A percentile compares a stretch with the other conserved stretches of the same genome.
Conservation (phyloP, 2,888 invertebrate genomes). For the Gari tellinella region DNA sequence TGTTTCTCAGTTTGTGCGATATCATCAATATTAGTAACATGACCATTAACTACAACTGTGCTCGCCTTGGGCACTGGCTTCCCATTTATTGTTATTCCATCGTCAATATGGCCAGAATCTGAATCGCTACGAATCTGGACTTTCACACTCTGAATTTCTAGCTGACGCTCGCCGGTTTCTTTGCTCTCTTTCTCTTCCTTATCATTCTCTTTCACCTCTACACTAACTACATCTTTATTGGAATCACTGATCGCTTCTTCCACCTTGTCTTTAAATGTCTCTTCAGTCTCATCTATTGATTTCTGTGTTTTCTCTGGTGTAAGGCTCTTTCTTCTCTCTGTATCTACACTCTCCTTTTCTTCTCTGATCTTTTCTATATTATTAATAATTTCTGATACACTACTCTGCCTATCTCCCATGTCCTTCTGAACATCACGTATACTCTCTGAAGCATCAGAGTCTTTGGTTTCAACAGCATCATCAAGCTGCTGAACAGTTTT, state of each 20-base stretch:
- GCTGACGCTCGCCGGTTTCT: slow-evolving; percentile 28
- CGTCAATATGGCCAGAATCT: slow-evolving; percentile 40
- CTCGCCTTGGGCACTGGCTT: slow-evolving; percentile 69
- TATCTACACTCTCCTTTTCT: slow-evolving; percentile 27
- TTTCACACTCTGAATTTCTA: slow-evolving; percentile 73
- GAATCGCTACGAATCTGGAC: slow-evolving; percentile 67
- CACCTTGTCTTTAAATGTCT: background rate
- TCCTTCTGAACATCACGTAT: too few relatives aligned
- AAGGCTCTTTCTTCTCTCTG: slow-evolving; percentile 7
- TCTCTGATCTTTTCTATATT: slow-evolving; percentile 48
- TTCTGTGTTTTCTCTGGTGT: slow-evolving; percentile 3
- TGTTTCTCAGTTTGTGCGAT: slow-evolving; percentile 26
- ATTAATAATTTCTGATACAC: slow-evolving; percentile 59
- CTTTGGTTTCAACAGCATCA: slow-evolving; percentile 22
- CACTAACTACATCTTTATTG: slow-evolving; percentile 16
- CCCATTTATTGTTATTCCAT: slow-evolving; percentile 71
- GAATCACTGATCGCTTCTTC: slow-evolving; percentile 5
- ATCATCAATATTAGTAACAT: slow-evolving; percentile 64
- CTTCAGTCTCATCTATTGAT: slow-evolving; percentile 9
- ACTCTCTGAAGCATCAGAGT: slow-evolving; percentile 6
- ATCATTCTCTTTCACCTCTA: slow-evolving; percentile 18
- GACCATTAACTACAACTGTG: slow-evolving; percentile 74
- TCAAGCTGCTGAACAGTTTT: slow-evolving; percentile 22
- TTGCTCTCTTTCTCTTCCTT: slow-evolving; percentile 14
- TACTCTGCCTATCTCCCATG: slow-evolving; percentile 21